A percentile compares a stretch with the other conserved stretches of the same genome.
Evolutionary conservation across 2,113 vertebrate species (phyloP).

Genomic region (Oophaga pumilio): DNA sequence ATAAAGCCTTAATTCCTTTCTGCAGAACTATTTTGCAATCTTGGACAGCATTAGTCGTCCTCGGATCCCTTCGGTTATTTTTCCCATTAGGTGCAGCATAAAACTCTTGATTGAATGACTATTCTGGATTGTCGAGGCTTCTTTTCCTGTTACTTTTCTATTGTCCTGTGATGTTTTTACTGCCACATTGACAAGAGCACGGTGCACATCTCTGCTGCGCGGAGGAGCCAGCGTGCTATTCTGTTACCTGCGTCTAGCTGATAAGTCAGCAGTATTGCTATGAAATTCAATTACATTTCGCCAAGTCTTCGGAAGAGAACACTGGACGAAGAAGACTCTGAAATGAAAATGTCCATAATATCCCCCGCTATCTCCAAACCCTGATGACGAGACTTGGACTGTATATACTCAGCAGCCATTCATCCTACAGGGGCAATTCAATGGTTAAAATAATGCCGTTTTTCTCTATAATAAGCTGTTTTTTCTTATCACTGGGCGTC

Average conservation of each 20-base stretch:
- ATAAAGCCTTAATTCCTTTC: not conserved
- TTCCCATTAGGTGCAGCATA: not conserved
- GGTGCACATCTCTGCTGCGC: not conserved
- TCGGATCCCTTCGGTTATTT: not conserved
- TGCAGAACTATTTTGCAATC: not conserved
- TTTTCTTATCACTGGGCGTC: no score
- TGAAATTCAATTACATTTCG: conserved; percentile 25
- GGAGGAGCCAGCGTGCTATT: not conserved
- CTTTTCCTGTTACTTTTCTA: not conserved
- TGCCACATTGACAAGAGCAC: not conserved
- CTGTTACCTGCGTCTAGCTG: conserved; percentile 18
- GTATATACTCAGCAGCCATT: not conserved
- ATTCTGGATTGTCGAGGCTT: not conserved
- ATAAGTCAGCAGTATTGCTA: conserved; percentile 15
- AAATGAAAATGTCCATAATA: not conserved
- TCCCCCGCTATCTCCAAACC: not conserved
- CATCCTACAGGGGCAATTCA: not conserved
- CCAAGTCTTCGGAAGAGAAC: not conserved
- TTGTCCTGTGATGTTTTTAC: not conserved
- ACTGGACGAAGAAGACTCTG: not conserved
- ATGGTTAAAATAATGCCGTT: not conserved
- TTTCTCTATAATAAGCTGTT: not conserved
- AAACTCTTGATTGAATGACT: not conserved
- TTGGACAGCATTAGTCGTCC: not conserved
- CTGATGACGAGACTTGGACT: not conserved